Evolutionary conservation across 1,140 invertebrate genomes (phyloP), one percentile per base, ranked within the genome.

Genomic region (Tetramorium simillimum): DNA sequence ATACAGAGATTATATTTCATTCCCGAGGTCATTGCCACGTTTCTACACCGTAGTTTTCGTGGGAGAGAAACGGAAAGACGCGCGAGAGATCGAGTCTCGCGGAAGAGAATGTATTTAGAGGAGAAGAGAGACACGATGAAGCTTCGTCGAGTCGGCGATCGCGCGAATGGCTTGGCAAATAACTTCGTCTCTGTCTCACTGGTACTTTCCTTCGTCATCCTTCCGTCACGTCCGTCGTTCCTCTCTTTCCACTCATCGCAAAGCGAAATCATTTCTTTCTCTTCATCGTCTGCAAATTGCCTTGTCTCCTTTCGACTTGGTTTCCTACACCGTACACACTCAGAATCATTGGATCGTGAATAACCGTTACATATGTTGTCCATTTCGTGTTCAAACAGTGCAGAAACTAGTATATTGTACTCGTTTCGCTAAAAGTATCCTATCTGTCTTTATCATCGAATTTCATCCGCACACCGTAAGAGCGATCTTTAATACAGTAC

Each of bases 331-430:
- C 49, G 46, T 86, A 72, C 87, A 88, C 67, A 56, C 72, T 84
- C 33, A 72, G 85, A 87, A 93, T 93, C 93, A 89, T 89, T 93
- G 89, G 90, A 70, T 86, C 90, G 87, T 85, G 76, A 90, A 92
- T 89, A 90, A 82, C 80, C 92, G 91, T 93, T 93, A 94, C 93
- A 93, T 87, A 93, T 93, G 92, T 92, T 92, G 93, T 93, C 93
- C 93, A 93, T 94, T 93, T 93, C 92, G 88, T 88, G 91, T 93
- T 93, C 92, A 93, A 94, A 94, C 91, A 94, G 65, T 62, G 60
- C 72, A 77, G 89, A 86, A 90, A 88, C 62, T 70, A 33, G 14
- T 40, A 24, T 33, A 81, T 81, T 49, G 51, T 70, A 81, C 24
- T 33, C 21, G 40, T 65, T 65, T 78, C 58, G 18, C n/a, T 69